Evolutionary conservation across 2,888 invertebrate genomes (phyloP).

Genomic region (Drosophila prostipennis): DNA sequence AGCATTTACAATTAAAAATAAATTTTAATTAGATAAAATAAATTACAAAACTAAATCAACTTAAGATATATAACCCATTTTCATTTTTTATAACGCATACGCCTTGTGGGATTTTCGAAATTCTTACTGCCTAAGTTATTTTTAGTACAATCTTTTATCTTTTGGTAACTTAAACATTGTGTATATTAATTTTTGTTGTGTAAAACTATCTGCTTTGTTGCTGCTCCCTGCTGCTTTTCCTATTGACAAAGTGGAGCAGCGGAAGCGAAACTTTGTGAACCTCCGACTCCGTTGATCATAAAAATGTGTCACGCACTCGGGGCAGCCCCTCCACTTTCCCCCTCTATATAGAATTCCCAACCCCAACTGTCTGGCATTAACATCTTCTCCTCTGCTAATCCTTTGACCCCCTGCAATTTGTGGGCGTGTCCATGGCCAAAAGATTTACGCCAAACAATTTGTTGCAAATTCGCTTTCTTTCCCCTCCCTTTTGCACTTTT

Average conservation of each 20-base stretch:
- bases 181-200: neutral
- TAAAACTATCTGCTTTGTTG: slow-evolving; percentile 12
- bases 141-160: too few relatives aligned
- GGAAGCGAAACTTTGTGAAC: slow-evolving; percentile 32
- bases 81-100: neutral
- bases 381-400: slow-evolving; percentile 27
- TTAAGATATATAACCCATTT: too few relatives aligned
- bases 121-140: too few relatives aligned
- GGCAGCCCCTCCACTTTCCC: neutral
- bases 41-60: neutral
- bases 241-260: slow-evolving; percentile 54
- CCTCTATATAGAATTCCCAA: neutral
- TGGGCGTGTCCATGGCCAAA: slow-evolving; percentile 43
- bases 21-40: neutral
- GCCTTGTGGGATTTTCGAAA: neutral
- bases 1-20: neutral
- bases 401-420: slow-evolving; percentile 21
- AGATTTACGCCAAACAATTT: slow-evolving; percentile 73
- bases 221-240: neutral
- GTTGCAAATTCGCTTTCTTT: slow-evolving; percentile 56
- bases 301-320: slow-evolving; percentile 53
- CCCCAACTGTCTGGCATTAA: slow-evolving; percentile 27
- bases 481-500: slow-evolving; percentile 38
- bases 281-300: slow-evolving; percentile 40
- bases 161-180: too few relatives aligned